Base-by-base conservation (phyloP, 2,888 invertebrate genomes). In the Adelognathus sp. region DNA sequence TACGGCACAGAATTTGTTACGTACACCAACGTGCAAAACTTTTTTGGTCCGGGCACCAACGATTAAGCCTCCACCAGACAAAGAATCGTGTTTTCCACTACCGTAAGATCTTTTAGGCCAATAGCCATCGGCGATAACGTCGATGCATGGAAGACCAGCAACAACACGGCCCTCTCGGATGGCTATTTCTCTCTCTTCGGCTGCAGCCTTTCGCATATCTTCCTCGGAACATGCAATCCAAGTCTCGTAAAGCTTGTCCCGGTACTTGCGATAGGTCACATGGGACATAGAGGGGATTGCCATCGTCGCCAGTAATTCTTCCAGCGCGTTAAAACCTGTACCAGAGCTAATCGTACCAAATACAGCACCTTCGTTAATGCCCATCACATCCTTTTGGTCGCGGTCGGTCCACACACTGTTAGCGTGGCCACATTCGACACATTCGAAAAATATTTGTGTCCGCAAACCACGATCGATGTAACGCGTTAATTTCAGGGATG, bases 1-100 rank as follows among this genome's bases (percentile, higher is more conserved):
- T 16, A 41, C 60, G 9, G 72, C 44, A 66, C 86, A 86, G 67
- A 78, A 86, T 63, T 85, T 85, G 71, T 86, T 85, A 5, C 81
- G 36, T 4, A 84, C 74, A 18, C 82, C 84, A 14, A 84, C 58
- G 50, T 72, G 81, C 24, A 86, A 60, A 14, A 84, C 44, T 72
- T 83, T 83, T 31, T 77, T 39, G 11, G 80, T 71, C 18, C 39
- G 9, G 39, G 33, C 11, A n/a, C 41, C 75, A 11, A 79, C 41
- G 16, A 76, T 56, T 3, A 56, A 58, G n/a, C 44, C 50, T 11
- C 33, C n/a, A 52, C 67, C 54, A 14, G 56, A 67, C 14, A 18
- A 39, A n/a, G 39, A 74, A 67, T 67, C 74, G 29, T 74, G 52
- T 46, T 56, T 69, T 21, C 75, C 60, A 16, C 27, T 21, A 24